Percentiles rank a stretch among this genome's conserved stretches.
These are phyloP conservation scores for Formica exsecta DNA, from an alignment of 1,140 invertebrate species.

Conservation along the genomic window DNA sequence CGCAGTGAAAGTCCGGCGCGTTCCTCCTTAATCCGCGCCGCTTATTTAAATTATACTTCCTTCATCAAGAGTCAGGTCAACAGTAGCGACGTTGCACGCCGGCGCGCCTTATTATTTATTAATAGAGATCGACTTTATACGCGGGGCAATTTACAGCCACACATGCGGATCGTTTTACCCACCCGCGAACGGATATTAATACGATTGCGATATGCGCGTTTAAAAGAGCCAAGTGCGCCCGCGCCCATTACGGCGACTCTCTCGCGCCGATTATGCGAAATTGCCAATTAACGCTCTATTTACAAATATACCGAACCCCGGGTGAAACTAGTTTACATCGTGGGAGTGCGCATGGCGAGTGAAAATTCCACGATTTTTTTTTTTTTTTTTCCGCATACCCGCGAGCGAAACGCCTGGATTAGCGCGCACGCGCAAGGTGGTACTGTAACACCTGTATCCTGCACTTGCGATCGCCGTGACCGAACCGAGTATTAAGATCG, in stretches of 20 bases:
- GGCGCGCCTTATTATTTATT: conserved; percentile 49
- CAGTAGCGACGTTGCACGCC: conserved; percentile 31
- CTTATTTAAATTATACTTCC: conserved; percentile 38
- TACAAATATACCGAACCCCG: conserved; percentile 54
- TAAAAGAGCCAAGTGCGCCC: conserved; percentile 31
- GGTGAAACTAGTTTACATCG: conserved; percentile 59
- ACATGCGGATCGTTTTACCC: not conserved
- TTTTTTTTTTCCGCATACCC: conserved; percentile 37
- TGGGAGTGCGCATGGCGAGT: conserved; percentile 61
- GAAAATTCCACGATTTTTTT: conserved; percentile 63
- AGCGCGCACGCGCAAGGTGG: conserved; percentile 32
- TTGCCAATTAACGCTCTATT: conserved; percentile 44
- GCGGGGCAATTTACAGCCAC: not conserved
- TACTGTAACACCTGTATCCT: conserved; percentile 63
- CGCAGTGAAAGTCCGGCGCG: conserved; percentile 29
- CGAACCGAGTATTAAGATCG: conserved; percentile 53
- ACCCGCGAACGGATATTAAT: conserved; percentile 2
- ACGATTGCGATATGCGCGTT: conserved; percentile 32
- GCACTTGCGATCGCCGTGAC: conserved; percentile 40
- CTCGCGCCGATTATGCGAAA: conserved; percentile 4
- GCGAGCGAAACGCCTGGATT: conserved; percentile 15
- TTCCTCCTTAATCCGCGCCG: conserved; percentile 37
- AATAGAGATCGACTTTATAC: conserved; percentile 31
- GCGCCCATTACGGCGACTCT: conserved; percentile 42
- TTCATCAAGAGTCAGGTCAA: conserved; percentile 47